phyloP scores from a whole-genome alignment of 2,113 vertebrate genomes.

The Clarias gariepinus region DNA sequence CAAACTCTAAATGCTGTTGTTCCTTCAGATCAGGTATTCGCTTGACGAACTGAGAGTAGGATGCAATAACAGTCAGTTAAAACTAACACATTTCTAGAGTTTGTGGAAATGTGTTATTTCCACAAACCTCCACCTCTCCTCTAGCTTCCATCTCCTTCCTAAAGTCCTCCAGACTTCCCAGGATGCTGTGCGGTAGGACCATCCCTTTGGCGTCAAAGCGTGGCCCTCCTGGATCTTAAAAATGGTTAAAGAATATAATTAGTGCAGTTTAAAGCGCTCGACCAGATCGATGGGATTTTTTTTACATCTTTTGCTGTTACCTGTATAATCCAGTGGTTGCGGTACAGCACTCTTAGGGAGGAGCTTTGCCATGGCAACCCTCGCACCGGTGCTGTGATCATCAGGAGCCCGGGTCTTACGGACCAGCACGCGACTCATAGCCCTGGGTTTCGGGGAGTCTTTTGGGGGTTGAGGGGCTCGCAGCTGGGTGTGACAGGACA shows the following conservation, averaged over 20 bases:
- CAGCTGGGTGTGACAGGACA: conserved; percentile 64
- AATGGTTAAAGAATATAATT: background rate
- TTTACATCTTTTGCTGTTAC: conserved; percentile 60
- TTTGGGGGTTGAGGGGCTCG: conserved; percentile 59
- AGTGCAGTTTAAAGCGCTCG: background rate
- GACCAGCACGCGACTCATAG: conserved; percentile 61
- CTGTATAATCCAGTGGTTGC: conserved; percentile 67
- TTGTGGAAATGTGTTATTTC: too few relatives aligned
- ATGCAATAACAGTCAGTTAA: background rate
- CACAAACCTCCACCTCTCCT: conserved; percentile 78
- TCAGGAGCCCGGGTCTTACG: conserved; percentile 65
- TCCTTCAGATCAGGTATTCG: conserved; percentile 56
- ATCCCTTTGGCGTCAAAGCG: conserved; percentile 66
- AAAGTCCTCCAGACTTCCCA: conserved; percentile 85
- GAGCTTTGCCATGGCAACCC: conserved; percentile 65
- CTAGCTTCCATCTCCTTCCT: conserved; percentile 76
- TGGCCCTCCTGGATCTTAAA: conserved; percentile 65
- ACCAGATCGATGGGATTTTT: background rate
- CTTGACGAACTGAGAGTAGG: conserved; percentile 69
- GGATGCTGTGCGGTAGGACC: conserved; percentile 85
- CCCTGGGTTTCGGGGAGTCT: conserved; percentile 54
- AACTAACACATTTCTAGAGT: background rate
- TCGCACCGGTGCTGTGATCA: conserved; percentile 39
- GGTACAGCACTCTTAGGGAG: conserved; percentile 33
- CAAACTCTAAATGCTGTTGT: conserved; percentile 10